phyloP scores from a whole-genome alignment of 2,888 invertebrate genomes.

The Ryuthela nishihirai region DNA sequence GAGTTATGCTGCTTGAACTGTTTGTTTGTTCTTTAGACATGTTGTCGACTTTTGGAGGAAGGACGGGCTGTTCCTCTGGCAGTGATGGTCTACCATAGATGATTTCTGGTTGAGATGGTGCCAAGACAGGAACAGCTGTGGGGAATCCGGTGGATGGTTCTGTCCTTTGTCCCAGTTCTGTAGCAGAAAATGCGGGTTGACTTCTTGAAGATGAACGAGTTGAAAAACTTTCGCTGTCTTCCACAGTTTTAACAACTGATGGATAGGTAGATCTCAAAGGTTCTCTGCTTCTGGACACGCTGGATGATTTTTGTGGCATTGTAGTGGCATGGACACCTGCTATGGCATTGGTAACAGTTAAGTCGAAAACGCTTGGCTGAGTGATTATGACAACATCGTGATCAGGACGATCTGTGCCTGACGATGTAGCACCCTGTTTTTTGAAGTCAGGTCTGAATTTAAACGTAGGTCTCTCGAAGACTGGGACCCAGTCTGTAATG shows the following conservation, averaged over 20 bases:
- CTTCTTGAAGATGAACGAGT: neutral
- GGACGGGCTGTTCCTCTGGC: too few species aligned
- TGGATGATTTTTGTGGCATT: neutral
- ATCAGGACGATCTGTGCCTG: constrained; percentile 12
- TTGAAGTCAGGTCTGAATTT: constrained; percentile 8
- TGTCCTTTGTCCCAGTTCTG: neutral
- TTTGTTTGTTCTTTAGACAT: too few species aligned
- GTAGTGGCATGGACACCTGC: constrained; percentile 2
- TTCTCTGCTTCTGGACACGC: neutral
- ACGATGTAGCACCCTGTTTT: constrained; percentile 12
- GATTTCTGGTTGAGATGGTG: too few species aligned
- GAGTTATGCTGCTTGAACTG: too few species aligned
- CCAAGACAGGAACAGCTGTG: too few species aligned
- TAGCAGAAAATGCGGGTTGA: neutral
- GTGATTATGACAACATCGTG: constrained; percentile 40
- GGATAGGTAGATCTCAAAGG: too few species aligned
- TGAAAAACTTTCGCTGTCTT: too few species aligned
- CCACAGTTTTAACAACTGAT: neutral
- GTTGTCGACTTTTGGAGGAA: too few species aligned
- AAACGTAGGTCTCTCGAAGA: constrained; percentile 25
- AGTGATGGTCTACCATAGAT: too few species aligned
- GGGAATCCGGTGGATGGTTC: too few species aligned
- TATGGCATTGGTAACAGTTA: constrained; percentile 39
- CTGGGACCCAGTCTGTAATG: constrained; percentile 43
- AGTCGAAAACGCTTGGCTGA: constrained; percentile 41